phyloP scores from a whole-genome alignment of 2,888 invertebrate species.

The Poecilobothrus nobilitatus region DNA sequence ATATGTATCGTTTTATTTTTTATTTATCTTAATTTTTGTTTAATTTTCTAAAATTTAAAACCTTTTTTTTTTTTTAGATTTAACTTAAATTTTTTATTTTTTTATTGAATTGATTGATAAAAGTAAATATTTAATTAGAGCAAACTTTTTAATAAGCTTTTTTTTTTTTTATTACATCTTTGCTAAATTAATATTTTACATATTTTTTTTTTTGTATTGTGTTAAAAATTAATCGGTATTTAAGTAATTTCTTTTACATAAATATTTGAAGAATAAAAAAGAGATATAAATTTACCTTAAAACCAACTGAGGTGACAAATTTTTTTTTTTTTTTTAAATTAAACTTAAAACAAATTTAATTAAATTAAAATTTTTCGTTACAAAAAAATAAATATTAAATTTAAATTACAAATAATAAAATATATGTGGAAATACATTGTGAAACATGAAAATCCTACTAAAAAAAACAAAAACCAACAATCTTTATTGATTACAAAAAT shows the following conservation, averaged over 20 bases:
- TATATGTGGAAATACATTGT: conserved; percentile 43
- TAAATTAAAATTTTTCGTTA: too few relatives aligned
- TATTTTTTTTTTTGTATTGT: not conserved
- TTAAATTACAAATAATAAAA: conserved; percentile 27
- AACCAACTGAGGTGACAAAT: not conserved
- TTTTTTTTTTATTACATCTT: not conserved
- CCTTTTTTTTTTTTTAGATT: not conserved
- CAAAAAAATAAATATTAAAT: conserved; percentile 16
- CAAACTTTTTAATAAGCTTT: not conserved
- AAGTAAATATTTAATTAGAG: not conserved
- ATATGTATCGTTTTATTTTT: not conserved
- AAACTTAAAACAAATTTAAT: conserved; percentile 27
- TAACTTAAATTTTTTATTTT: not conserved
- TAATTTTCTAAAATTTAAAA: too few relatives aligned
- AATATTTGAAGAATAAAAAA: not conserved
- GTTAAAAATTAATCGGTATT: not conserved
- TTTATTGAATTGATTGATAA: not conserved
- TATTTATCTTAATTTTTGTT: too few relatives aligned
- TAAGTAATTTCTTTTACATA: not conserved
- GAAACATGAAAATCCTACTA: conserved; percentile 41
- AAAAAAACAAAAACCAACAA: conserved; percentile 17
- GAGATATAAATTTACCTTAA: not conserved
- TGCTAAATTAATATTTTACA: not conserved
- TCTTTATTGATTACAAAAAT: conserved; percentile 12
- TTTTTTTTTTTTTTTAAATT: not conserved